A percentile compares a stretch with the other conserved stretches of the same genome.
These are phyloP conservation scores for Acrobasis consociella DNA, from an alignment of 2,888 invertebrate species.

Conservation along the genomic window DNA sequence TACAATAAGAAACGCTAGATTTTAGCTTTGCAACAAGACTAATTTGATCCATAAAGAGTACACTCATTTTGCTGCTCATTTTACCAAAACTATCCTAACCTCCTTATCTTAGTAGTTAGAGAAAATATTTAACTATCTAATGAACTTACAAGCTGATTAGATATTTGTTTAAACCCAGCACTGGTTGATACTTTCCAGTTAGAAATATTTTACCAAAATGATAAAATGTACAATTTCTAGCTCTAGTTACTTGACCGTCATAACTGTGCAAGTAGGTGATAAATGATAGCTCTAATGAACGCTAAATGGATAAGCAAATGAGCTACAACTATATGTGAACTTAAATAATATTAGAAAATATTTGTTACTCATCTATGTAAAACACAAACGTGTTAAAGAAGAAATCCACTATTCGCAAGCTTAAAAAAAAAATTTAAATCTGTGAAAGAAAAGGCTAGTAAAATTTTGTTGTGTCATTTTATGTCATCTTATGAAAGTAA, in stretches of 20 bases:
- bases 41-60: no score
- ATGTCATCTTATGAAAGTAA: no score
- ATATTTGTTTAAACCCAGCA: background rate
- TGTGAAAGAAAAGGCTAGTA: no score
- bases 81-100: no score
- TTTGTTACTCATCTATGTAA: background rate
- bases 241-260: slow-evolving; percentile 5
- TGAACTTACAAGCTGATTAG: background rate
- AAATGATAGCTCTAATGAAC: slow-evolving; percentile 8
- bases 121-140: background rate
- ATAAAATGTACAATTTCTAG: background rate
- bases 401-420: no score
- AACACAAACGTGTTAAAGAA: no score
- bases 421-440: no score
- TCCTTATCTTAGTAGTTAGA: no score
- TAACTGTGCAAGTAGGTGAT: slow-evolving; percentile 1
- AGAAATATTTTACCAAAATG: slow-evolving; percentile 2
- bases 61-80: no score
- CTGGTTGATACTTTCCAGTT: background rate
- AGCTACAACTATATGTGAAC: slow-evolving; percentile 4
- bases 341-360: background rate
- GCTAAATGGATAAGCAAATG: slow-evolving; percentile 16
- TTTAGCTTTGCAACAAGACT: no score
- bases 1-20: no score
- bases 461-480: no score